phyloP scores from a whole-genome alignment of 2,797 vertebrate species.

The Distichodus sexfasciatus region DNA sequence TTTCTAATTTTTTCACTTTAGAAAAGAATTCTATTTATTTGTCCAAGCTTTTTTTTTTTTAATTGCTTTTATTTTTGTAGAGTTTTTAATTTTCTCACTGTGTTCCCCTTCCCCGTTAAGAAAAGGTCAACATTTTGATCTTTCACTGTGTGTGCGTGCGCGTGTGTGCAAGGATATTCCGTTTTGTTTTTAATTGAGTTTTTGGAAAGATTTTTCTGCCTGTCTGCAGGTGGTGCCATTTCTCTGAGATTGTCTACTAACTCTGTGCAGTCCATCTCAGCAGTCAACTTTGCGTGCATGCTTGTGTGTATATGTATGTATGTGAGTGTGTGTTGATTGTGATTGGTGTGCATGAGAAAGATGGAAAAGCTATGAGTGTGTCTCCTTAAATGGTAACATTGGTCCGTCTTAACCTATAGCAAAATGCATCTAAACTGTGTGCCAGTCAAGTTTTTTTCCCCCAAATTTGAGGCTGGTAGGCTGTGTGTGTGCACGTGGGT shows the following conservation, averaged over 20 bases:
- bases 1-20: constrained; percentile 64
- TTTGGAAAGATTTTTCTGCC: not conserved
- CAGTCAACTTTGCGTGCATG: not conserved
- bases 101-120: constrained; percentile 73
- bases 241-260: not conserved
- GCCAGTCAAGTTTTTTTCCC: constrained; percentile 3
- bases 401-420: not conserved
- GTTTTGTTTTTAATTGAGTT: not conserved
- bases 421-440: constrained; percentile 1
- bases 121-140: not conserved
- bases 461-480: constrained; percentile 1
- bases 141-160: not conserved
- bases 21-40: constrained; percentile 81
- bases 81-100: constrained; percentile 81
- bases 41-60: constrained; percentile 69
- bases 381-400: too few relatives aligned
- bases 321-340: constrained; percentile 8
- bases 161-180: not conserved
- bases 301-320: not conserved
- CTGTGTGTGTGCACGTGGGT: constrained; percentile 3
- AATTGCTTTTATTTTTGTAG: constrained; percentile 82
- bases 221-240: constrained; percentile 24
- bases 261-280: not conserved
- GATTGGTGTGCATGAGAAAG: too few relatives aligned
- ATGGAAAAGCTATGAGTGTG: too few relatives aligned